Evolutionary conservation across 2,113 vertebrate genomes (phyloP).

Genomic region (Pterocles orientalis): DNA sequence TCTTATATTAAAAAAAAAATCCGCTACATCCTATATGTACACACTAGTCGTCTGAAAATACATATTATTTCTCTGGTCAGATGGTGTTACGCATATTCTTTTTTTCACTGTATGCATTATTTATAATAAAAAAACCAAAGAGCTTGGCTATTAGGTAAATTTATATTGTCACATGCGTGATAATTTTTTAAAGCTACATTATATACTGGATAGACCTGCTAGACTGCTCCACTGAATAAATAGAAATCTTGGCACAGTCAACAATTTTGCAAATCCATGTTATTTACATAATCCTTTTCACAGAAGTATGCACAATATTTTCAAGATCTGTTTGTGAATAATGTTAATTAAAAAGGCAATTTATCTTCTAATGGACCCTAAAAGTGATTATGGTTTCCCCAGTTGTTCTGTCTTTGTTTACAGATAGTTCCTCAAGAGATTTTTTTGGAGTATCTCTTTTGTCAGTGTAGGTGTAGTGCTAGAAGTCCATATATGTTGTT

Average conservation of each 20-base stretch:
- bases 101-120: not conserved
- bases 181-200: not conserved
- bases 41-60: not conserved
- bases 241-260: constrained; percentile 14
- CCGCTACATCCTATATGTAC: not conserved
- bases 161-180: not conserved
- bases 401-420: not conserved
- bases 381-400: not conserved
- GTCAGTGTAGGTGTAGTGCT: not conserved
- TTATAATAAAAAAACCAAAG: not conserved
- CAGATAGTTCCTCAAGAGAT: not conserved
- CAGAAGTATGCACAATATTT: constrained; percentile 26
- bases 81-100: not conserved
- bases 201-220: constrained; percentile 1
- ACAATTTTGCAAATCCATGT: constrained; percentile 19
- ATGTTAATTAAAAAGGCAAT: constrained; percentile 52
- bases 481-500: not conserved
- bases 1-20: not conserved
- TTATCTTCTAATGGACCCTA: constrained; percentile 48
- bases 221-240: constrained; percentile 17
- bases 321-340: constrained; percentile 37
- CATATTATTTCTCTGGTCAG: not conserved
- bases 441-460: not conserved
- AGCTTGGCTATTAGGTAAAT: not conserved
- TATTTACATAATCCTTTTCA: constrained; percentile 58